Base-by-base conservation (phyloP, 2,888 invertebrate species). In the Tenthredo scrophulariae region DNA sequence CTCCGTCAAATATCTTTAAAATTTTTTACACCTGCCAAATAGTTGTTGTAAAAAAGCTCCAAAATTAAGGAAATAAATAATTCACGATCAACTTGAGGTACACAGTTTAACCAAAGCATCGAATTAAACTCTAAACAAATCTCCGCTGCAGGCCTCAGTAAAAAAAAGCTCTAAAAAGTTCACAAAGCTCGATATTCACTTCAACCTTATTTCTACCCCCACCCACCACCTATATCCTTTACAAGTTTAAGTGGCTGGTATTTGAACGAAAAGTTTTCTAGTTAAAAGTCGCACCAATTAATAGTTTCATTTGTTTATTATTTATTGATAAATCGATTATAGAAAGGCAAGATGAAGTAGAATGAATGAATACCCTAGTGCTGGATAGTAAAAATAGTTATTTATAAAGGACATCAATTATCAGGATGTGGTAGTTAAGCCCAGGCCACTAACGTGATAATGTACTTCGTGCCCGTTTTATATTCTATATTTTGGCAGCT, bases 401-500 rank as follows among this genome's bases (percentile, higher is more conserved):
- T 67, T 67, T 74, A 74, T 43, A 74, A 54, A 54, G n/a, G 10
- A 37, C 37, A 62, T 40, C 26, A 80, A 80, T 80, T 62, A 50
- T 33, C 22, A 40, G 15, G 9, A 22, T 6, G 13, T 40, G 54
- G 77, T 54, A 77, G 33, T 37, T 22, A 43, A 62, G 62, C 22
- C 40, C 15, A 22, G 62, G 33, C 29, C 26, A 50, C 29, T 22
- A 77, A 77, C 62, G 62, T 37, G 62, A 62, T 65, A 80, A 80
- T 62, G 58, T 22, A 80, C 62, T 62, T 26, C 4, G 62, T 80
- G 2, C 29, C 6, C 15, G 7, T 15, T 77, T 77, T 33, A 90
- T 90, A 89, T 89, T 89, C 88, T 89, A 87, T 89, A 86, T 90
- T 89, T 90, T 91, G 92, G 90, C 92, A 92, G 89, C 90, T 90